Evolutionary conservation across 2,113 vertebrate species (phyloP).

Genomic region (Carassius carassius): DNA sequence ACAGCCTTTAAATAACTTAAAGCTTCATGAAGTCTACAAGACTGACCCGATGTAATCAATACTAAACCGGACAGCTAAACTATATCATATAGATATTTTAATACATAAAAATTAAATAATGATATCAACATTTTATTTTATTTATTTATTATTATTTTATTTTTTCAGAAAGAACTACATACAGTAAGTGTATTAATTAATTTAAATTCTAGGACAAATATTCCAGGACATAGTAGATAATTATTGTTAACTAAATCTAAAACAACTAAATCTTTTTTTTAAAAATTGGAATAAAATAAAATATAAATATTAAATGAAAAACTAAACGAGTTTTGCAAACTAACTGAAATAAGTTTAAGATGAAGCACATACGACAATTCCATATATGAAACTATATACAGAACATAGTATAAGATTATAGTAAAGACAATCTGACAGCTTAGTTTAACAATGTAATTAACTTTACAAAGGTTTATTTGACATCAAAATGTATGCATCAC

Average conservation of each 20-base stretch:
- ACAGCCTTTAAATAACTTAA: constrained; percentile 46
- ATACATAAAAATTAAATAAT: too few relatives aligned
- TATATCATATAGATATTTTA: not conserved
- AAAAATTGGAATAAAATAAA: too few relatives aligned
- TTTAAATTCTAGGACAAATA: not conserved
- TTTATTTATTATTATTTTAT: too few relatives aligned
- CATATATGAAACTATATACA: not conserved
- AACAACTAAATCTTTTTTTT: too few relatives aligned
- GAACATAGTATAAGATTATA: not conserved
- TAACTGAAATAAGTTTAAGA: too few relatives aligned
- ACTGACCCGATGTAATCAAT: constrained; percentile 14
- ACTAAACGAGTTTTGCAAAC: too few relatives aligned
- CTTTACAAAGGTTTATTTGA: constrained; percentile 6
- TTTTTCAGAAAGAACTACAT: too few relatives aligned
- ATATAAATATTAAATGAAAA: too few relatives aligned
- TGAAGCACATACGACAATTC: not conserved
- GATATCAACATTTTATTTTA: too few relatives aligned
- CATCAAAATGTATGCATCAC: not conserved
- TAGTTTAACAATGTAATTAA: not conserved
- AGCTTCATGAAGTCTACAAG: constrained; percentile 21
- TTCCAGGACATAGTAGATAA: not conserved
- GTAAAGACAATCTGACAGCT: not conserved
- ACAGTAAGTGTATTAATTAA: too few relatives aligned
- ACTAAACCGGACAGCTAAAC: not conserved
- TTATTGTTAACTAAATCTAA: not conserved